Evolutionary conservation across 2,113 vertebrate genomes (phyloP), one percentile per base, ranked within the genome.

Genomic region (Kryptolebias marmoratus): DNA sequence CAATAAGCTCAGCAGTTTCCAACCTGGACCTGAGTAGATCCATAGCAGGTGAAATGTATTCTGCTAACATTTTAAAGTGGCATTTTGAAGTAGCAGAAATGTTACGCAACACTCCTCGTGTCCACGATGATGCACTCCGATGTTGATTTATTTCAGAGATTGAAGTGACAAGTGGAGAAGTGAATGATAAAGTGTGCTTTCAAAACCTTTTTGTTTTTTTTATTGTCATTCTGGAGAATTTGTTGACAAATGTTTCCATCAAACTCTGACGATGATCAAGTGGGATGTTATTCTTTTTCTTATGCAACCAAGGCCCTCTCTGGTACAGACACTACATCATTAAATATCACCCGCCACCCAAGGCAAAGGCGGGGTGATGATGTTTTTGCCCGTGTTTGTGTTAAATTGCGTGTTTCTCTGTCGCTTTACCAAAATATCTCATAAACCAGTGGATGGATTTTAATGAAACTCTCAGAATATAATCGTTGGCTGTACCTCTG

Each of bases 311-410:
- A 32, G 30, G 53, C n/a, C 9, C 15, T 42, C 45, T 71, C 70
- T 75, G 36, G 36, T 58, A 28, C 54, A 59, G n/a, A 48, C 61
- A 68, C 68, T 27, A 52, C 9, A 64, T 36, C 36, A 36, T 36
- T 7, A 36, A 22, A 4, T 36, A 36, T 36, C 36, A 36, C 36
- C 36, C 22, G 22, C 22, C 22, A 22, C 22, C 22, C 22, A 22
- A 22, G 22, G 22, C 22, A 22, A 22, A 22, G 22, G 22, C 22
- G 22, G 22, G 22, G 22, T 22, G 22, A 22, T 22, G 22, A 22
- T 22, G 22, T 22, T 22, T 22, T 22, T 22, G 22, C 22, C 22
- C 22, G 22, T 22, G 22, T 22, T 22, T 22, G 22, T 22, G 22
- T 22, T 22, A 22, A 22, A 22, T 22, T 22, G 22, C 22, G 22